Evolutionary conservation across 2,888 invertebrate species (phyloP), one percentile per base, ranked within the genome.

Genomic region (Automeris io): DNA sequence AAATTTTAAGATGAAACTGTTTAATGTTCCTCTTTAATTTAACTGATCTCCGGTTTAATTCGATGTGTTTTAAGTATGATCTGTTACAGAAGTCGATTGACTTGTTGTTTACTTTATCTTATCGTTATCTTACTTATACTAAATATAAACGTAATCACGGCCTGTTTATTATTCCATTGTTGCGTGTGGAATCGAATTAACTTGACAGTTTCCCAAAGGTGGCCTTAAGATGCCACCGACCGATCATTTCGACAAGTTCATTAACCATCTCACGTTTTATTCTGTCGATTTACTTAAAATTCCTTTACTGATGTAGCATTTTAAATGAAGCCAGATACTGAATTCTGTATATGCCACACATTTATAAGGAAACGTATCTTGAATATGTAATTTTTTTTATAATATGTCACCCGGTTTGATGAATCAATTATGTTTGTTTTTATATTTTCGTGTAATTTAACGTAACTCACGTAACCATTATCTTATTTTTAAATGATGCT

Each of bases 231-330:
- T 33, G 33, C 34, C 39, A 11, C 13, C 26, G 13, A 19, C 13
- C 26, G 40, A 33, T 40, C 40, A 40, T 40, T 40, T 57, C 37
- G 43, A 31, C 43, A 46, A 37, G 51, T 54, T 61, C 56, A 50
- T 62, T 49, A 73, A 45, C 51, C 80, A 54, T 38, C 51, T 77
- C 85, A 83, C 83, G 81, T 78, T 41, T 51, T 47, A 49, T 68
- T 70, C 65, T 65, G 61, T 56, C 65, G 59, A 61, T 51, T 69
- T 69, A 71, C 72, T 85, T 85, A 66, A 78, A 75, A 85, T 83
- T 83, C 83, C 56, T 54, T 45, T 51, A 61, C 65, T 61, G 67
- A 65, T 60, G 54, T 65, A 66, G 73, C 76, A 81, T 81, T 82
- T 77, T 70, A 80, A 82, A 81, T 65, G 66, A 68, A 72, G 64